Percentiles rank a stretch among this genome's conserved stretches.
phyloP scores from a whole-genome alignment of 2,113 vertebrate species.

The Oreotragus oreotragus region DNA sequence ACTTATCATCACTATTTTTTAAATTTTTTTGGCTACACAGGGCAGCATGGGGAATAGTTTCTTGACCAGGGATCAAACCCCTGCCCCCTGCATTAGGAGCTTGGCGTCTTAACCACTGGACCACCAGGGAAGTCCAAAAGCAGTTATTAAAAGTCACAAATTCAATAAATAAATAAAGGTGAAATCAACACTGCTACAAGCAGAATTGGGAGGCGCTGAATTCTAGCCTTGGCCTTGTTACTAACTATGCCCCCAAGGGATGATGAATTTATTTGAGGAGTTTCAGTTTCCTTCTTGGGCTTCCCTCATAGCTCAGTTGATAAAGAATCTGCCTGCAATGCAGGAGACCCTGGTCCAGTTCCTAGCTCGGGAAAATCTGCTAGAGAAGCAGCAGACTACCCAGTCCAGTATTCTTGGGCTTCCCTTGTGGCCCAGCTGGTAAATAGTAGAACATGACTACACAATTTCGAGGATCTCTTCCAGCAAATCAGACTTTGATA shows the following conservation, averaged over 20 bases:
- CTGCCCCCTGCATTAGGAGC: background rate
- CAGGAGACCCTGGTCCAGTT: background rate
- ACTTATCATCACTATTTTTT: background rate
- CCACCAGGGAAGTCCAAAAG: background rate
- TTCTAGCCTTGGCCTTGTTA: background rate
- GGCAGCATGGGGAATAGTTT: background rate
- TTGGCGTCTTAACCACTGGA: background rate
- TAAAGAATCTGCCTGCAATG: background rate
- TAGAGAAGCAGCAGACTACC: background rate
- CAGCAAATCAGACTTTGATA: background rate
- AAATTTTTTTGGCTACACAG: background rate
- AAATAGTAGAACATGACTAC: background rate
- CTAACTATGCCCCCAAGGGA: background rate
- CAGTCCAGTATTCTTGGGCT: background rate
- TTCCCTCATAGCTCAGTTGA: background rate
- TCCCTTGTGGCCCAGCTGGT: no score
- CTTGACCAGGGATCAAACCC: background rate
- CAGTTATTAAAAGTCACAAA: background rate
- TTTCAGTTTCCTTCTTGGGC: background rate
- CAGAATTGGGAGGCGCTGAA: background rate
- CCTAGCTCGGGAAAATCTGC: accelerated
- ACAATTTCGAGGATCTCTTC: background rate
- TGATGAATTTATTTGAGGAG: background rate
- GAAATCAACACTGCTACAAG: background rate
- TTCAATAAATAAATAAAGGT: background rate